Conservation (phyloP, 2,888 invertebrate genomes). For the Hydraecia micacea region DNA sequence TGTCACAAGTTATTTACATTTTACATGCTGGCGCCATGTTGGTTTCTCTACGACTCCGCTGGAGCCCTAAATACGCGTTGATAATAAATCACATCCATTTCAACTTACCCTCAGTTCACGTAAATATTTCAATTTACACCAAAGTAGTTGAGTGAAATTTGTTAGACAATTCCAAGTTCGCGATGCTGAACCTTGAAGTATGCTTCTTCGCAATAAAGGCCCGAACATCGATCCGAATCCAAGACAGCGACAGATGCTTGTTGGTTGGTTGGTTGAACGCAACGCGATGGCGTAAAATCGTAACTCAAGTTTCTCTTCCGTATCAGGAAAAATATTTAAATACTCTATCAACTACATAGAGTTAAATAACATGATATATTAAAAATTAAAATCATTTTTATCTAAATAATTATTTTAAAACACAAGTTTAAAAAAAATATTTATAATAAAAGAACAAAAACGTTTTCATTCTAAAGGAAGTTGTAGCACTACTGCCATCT, state of each 20-base stretch:
- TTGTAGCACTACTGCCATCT: conserved; percentile 65
- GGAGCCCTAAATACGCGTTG: conserved; percentile 82
- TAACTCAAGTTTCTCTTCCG: conserved; percentile 69
- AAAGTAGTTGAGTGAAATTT: conserved; percentile 91
- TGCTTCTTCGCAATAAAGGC: conserved; percentile 91
- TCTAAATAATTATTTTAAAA: conserved; percentile 15
- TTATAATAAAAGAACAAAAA: conserved; percentile 55
- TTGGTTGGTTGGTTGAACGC: conserved; percentile 81
- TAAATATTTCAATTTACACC: conserved; percentile 91
- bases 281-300: conserved; percentile 76
- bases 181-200: conserved; percentile 92
- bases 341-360: conserved; percentile 7
- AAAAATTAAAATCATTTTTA: conserved; percentile 44
- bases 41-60: conserved; percentile 81
- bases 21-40: conserved; percentile 89
- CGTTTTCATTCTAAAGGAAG: conserved; percentile 63
- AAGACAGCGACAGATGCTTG: conserved; percentile 81
- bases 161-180: conserved; percentile 93
- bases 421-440: conserved; percentile 11
- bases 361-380: conserved; percentile 20
- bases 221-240: conserved; percentile 93
- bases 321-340: conserved; percentile 55
- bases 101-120: conserved; percentile 88
- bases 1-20: conserved; percentile 89
- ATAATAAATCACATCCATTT: conserved; percentile 70